Percentiles rank a stretch among this genome's conserved stretches.
These are phyloP conservation scores for Apostichopus japonicus DNA, from an alignment of 35 echinoderm and acorn worm species.

Conservation along the genomic window DNA sequence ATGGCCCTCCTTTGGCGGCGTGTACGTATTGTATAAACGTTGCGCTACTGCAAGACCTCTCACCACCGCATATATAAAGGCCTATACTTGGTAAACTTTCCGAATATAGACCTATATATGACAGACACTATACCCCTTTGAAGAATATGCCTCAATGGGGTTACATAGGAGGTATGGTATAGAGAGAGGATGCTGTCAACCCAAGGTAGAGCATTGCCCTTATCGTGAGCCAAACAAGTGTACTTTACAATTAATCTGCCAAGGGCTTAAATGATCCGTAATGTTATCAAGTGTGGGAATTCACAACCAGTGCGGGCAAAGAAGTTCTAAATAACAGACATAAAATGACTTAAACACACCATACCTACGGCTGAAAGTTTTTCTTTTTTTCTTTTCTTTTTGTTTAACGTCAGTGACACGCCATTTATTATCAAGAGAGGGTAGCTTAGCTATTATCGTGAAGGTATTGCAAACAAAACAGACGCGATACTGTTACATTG, in stretches of 20 bases:
- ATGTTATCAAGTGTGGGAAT: conserved; percentile 14
- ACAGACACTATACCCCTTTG: no score
- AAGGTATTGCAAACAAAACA: neutral
- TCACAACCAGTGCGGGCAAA: neutral
- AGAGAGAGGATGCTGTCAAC: no score
- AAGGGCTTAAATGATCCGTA: conserved; percentile 4
- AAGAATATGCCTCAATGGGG: no score
- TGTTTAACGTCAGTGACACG: neutral
- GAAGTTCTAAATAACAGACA: neutral
- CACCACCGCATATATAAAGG: no score
- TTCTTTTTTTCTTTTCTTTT: neutral
- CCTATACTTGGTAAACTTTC: no score
- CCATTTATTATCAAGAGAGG: neutral
- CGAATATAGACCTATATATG: no score
- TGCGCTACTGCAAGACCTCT: no score
- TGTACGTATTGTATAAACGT: no score
- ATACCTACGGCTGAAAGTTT: neutral
- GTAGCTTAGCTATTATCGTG: neutral
- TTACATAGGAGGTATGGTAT: no score
- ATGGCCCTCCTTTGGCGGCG: no score
- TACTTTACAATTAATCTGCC: conserved; percentile 6
- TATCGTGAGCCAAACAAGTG: neutral
- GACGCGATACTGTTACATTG: neutral
- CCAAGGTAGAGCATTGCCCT: neutral
- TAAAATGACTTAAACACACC: conserved; percentile 8